A percentile compares a stretch with the other conserved stretches of the same genome.
These are phyloP conservation scores for Fopius arisanus DNA, from an alignment of 1,140 invertebrate genomes.

Conservation along the genomic window DNA sequence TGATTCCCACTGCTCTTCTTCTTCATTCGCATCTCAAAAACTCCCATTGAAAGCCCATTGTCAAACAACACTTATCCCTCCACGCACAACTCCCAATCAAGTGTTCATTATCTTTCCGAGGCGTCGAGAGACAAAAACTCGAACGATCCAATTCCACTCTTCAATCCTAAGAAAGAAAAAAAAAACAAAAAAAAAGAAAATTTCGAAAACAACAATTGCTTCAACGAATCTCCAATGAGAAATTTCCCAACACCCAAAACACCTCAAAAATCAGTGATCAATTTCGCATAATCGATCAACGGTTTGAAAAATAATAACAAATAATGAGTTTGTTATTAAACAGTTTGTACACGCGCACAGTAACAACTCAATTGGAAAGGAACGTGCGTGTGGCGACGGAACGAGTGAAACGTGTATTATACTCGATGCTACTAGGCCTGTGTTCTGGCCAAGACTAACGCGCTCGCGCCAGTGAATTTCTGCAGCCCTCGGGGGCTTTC, in stretches of 20 bases:
- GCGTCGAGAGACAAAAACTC: neutral
- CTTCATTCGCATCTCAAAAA: slow-evolving; percentile 1
- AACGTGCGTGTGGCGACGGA: neutral
- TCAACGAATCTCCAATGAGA: no score
- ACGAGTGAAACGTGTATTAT: slow-evolving; percentile 40
- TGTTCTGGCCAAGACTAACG: slow-evolving; percentile 65
- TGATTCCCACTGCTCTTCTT: slow-evolving; percentile 3
- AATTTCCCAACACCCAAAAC: no score
- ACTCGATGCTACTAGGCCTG: slow-evolving; percentile 61
- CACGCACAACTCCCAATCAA: neutral
- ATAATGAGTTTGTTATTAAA: neutral
- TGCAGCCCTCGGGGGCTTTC: slow-evolving; percentile 53
- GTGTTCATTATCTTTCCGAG: neutral
- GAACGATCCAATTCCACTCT: neutral
- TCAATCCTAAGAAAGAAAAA: no score
- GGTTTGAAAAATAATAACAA: neutral
- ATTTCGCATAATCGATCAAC: neutral
- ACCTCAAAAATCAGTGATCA: neutral
- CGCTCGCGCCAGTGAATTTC: slow-evolving; percentile 46
- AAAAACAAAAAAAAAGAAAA: neutral
- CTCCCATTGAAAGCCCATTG: neutral
- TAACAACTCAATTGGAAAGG: neutral
- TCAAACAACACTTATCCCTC: neutral
- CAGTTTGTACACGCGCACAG: neutral
- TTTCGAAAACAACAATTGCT: neutral